phyloP scores from a whole-genome alignment of 2,888 invertebrate species.

The Tribolium freemani region DNA sequence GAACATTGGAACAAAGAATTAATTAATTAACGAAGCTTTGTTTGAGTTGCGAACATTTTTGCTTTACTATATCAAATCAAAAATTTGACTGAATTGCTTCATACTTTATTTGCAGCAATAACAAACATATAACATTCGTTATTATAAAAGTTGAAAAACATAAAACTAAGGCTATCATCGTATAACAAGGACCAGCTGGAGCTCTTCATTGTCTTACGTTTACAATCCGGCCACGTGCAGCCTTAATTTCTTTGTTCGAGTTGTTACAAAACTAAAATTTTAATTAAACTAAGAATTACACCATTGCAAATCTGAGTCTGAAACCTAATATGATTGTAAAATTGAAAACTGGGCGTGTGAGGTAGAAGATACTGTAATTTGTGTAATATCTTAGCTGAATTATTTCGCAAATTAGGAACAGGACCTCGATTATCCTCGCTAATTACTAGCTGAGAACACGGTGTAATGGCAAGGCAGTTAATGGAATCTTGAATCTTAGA shows the following conservation, averaged over 20 bases:
- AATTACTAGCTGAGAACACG: conserved; percentile 32
- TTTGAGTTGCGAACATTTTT: too few relatives aligned
- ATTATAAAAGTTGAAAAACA: conserved; percentile 13
- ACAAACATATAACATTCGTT: conserved; percentile 6
- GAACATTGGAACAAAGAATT: not conserved
- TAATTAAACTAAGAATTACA: conserved; percentile 2
- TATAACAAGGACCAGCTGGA: conserved; percentile 5
- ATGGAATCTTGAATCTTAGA: conserved; percentile 22
- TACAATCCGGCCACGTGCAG: conserved; percentile 13
- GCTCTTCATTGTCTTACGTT: conserved; percentile 11
- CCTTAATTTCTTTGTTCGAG: conserved; percentile 11
- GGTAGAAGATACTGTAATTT: not conserved
- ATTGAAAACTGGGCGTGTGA: not conserved
- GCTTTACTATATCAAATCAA: too few relatives aligned
- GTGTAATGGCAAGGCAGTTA: conserved; percentile 38
- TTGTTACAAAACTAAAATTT: conserved; percentile 20
- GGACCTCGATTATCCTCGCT: conserved; percentile 40
- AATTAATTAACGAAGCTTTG: not conserved
- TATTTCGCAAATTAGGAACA: conserved; percentile 33
- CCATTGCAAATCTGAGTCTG: not conserved
- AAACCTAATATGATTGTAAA: not conserved
- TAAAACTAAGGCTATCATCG: conserved; percentile 11
- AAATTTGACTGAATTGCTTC: not conserved
- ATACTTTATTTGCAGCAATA: not conserved
- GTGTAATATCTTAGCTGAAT: conserved; percentile 18